phyloP scores from a whole-genome alignment of 2,888 invertebrate species.

The Flexamia atlantica region DNA sequence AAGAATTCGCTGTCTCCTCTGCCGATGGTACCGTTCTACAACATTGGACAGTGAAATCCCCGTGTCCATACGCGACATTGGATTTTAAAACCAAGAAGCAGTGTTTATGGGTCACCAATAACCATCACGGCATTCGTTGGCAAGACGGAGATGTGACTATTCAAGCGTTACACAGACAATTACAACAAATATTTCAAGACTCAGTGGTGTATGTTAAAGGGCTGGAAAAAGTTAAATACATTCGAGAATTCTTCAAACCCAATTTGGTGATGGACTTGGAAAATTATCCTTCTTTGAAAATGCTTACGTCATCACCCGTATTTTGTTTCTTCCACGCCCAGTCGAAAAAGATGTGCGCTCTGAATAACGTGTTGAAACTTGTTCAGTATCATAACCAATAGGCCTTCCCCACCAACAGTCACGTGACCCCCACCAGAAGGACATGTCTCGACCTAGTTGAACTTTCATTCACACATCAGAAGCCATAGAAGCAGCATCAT shows the following conservation, averaged over 20 bases:
- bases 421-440: too few relatives aligned
- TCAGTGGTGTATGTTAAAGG: constrained; percentile 14
- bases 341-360: not conserved
- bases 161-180: not conserved
- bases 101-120: not conserved
- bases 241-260: constrained; percentile 1
- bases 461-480: not conserved
- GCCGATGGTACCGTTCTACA: not conserved
- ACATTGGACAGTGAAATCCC: constrained; percentile 22
- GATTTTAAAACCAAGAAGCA: not conserved
- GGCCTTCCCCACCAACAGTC: too few relatives aligned
- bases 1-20: not conserved
- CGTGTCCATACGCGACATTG: not conserved
- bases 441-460: too few relatives aligned
- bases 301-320: not conserved
- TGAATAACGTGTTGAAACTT: constrained; percentile 22
- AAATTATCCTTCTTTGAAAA: constrained; percentile 10
- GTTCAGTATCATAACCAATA: constrained; percentile 23
- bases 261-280: not conserved
- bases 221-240: constrained; percentile 4
- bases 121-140: constrained; percentile 5
- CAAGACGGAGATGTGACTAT: not conserved
- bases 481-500: not conserved
- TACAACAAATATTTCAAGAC: not conserved
- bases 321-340: not conserved